Evolutionary conservation across 2,888 invertebrate species (phyloP).

Genomic region (Darwinula stevensoni): DNA sequence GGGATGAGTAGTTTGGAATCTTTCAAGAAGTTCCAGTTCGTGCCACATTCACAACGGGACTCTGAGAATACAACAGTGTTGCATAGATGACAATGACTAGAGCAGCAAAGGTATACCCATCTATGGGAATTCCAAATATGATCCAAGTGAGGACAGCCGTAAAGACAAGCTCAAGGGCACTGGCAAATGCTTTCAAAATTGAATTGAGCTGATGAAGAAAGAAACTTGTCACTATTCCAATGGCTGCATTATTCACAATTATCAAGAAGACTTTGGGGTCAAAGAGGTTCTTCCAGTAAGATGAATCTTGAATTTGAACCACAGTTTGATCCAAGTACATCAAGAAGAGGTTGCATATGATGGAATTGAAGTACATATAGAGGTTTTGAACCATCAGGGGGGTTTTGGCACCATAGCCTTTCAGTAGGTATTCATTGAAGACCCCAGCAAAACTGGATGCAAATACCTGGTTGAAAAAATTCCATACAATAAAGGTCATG

Average conservation of each 20-base stretch:
- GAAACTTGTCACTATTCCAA: constrained; percentile 77
- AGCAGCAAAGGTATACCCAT: constrained; percentile 50
- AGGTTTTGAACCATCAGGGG: constrained; percentile 78
- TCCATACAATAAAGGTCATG: too few species aligned
- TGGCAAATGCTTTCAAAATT: constrained; percentile 80
- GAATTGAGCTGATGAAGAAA: constrained; percentile 76
- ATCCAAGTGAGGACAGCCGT: constrained; percentile 58
- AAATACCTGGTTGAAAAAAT: too few species aligned
- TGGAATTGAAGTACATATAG: constrained; percentile 81
- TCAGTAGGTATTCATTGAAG: constrained; percentile 75
- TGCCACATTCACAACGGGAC: too few species aligned
- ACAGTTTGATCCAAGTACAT: too few species aligned
- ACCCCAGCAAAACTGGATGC: constrained; percentile 82
- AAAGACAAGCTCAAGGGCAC: constrained; percentile 64
- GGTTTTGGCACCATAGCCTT: constrained; percentile 40
- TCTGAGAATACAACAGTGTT: too few species aligned
- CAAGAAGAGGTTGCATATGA: constrained; percentile 54
- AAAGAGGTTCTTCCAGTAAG: too few species aligned
- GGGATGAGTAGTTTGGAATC: too few species aligned
- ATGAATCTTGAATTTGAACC: too few species aligned
- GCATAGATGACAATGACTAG: too few species aligned
- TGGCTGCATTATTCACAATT: constrained; percentile 58
- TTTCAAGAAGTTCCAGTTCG: too few species aligned
- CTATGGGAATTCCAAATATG: constrained; percentile 35
- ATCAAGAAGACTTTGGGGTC: constrained; percentile 36